Base-by-base conservation (phyloP, 2,888 invertebrate species). In the Podotricha telesiphe region DNA sequence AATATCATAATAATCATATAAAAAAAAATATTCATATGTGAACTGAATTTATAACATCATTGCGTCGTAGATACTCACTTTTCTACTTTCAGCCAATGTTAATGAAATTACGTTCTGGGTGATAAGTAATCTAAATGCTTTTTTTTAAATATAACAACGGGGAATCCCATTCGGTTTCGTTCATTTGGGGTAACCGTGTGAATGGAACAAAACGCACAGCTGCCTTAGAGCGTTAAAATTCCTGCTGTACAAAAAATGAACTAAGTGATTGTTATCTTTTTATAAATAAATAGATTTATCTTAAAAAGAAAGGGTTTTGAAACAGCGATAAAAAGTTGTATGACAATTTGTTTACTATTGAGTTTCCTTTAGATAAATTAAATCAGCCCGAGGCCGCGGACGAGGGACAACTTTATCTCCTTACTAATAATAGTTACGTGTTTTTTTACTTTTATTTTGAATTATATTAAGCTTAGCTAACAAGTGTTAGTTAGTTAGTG, bases 311-410 rank as follows among this genome's bases (percentile, higher is more conserved):
- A 53, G 28, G 53, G 17, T 53, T 17, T 28, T 53, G 28, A 53
- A 53, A 53, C 8, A 53, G 28, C 53, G 53, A 53, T 53, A 53
- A 53, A 28, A 28, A 53, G 28, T 22, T 53, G 51, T 51, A 51
- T 53, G 34, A 34, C 53, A 34, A 53, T 53, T 53, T 53, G 53
- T 53, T 53, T 53, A 34, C 34, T 34, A 53, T 53, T 53, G 53
- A 34, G 53, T 28, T 53, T 53, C 53, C 53, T 53, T 53, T 53
- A 53, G 53, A 53, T 53, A 53, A 53, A 53, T 53, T 53, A 34
- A 53, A 53, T 53, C 28, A 53, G 28, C 28, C 34, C 53, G 34
- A 53, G 34, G 34, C 53, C 53, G 34, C 28, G 28, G 28, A n/a
- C 28, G 28, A 28, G 34, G 53, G 53, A 53, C 28, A 53, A 53